Conservation (phyloP, 2,797 vertebrate genomes). For the Myiotriccus ornatus region DNA sequence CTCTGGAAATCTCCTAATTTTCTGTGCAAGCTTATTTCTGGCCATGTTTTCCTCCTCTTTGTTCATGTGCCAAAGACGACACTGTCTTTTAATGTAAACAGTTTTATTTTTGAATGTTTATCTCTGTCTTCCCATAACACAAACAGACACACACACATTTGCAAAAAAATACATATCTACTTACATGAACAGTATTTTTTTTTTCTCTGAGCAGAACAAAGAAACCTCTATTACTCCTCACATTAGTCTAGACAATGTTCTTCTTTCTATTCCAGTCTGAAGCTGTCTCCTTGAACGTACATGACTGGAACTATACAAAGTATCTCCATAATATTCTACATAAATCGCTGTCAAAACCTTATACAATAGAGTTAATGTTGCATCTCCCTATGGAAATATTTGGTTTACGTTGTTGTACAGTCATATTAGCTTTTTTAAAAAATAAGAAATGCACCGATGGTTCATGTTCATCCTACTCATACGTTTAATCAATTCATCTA, state of each 20-base stretch:
- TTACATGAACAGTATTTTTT: background rate
- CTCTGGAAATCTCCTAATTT: background rate
- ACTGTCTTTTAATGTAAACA: background rate
- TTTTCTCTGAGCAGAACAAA: background rate
- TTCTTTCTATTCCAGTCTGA: background rate
- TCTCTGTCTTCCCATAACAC: background rate
- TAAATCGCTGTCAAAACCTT: background rate
- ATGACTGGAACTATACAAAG: background rate
- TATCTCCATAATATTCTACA: background rate
- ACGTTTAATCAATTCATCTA: background rate
- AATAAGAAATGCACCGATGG: background rate
- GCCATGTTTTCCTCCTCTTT: background rate
- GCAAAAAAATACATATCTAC: background rate
- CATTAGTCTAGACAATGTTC: background rate
- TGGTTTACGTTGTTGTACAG: background rate
- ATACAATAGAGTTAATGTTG: background rate
- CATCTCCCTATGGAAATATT: background rate
- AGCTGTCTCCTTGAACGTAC: background rate
- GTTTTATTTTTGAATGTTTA: background rate
- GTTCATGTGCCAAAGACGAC: background rate
- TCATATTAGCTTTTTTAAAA: background rate
- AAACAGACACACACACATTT: background rate
- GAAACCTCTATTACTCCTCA: background rate
- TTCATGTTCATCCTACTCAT: background rate
- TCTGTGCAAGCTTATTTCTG: background rate